phyloP scores from a whole-genome alignment of 2,113 vertebrate species.

The Oncorhynchus gorbuscha region DNA sequence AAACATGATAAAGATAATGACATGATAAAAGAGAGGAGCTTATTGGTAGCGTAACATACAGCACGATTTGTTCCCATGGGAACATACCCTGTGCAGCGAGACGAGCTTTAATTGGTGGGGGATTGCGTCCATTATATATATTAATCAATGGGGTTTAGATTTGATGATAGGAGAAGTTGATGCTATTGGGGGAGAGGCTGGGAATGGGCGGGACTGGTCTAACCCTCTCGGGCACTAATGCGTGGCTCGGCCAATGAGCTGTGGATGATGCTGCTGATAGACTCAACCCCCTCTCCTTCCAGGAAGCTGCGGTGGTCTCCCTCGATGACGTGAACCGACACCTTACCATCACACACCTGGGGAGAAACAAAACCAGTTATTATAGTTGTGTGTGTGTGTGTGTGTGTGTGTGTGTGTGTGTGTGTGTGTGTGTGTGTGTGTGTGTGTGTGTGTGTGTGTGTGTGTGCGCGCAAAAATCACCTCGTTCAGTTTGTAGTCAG shows the following conservation, averaged over 20 bases:
- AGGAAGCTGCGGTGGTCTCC: slow-evolving; percentile 89
- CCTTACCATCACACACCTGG: slow-evolving; percentile 92
- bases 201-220: slow-evolving; percentile 32
- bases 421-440: not conserved
- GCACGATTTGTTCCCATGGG: slow-evolving; percentile 13
- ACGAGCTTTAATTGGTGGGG: not conserved
- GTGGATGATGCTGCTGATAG: slow-evolving; percentile 87
- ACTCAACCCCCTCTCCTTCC: slow-evolving; percentile 82
- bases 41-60: slow-evolving; percentile 14
- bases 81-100: slow-evolving; percentile 11
- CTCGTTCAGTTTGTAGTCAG: slow-evolving; percentile 92
- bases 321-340: slow-evolving; percentile 86
- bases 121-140: not conserved
- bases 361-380: not conserved
- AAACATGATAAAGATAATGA: slow-evolving; percentile 17
- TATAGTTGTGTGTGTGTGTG: not conserved
- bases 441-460: too few relatives aligned
- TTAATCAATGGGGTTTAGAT: not conserved
- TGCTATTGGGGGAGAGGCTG: not conserved
- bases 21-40: not conserved
- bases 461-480: slow-evolving; percentile 63
- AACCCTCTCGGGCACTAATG: slow-evolving; percentile 83
- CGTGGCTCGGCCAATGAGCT: slow-evolving; percentile 84
- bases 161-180: not conserved
- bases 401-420: not conserved